phyloP scores from a whole-genome alignment of 2,113 vertebrate genomes.

The Aegotheles bennettii region DNA sequence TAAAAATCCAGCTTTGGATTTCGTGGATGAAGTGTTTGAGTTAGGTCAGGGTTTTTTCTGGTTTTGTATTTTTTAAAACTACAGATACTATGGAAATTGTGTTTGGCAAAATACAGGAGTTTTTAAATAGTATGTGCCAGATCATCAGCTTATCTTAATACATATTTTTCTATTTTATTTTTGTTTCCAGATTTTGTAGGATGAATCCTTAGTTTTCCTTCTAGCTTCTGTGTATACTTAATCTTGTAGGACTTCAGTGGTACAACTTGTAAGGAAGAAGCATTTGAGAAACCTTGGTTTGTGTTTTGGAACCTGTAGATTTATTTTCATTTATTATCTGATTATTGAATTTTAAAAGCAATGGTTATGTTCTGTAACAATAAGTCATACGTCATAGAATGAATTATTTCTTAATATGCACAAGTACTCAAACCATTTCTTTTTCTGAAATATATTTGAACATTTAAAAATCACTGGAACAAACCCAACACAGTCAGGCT shows the following conservation, averaged over 20 bases:
- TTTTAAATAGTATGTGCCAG: not conserved
- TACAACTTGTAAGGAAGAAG: not conserved
- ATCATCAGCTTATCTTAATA: not conserved
- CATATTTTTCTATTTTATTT: not conserved
- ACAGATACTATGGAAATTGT: not conserved
- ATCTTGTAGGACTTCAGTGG: not conserved
- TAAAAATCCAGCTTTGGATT: not conserved
- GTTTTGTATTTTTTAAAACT: not conserved
- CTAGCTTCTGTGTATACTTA: not conserved
- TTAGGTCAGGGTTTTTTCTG: not conserved
- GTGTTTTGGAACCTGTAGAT: not conserved
- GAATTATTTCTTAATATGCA: not conserved
- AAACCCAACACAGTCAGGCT: not conserved
- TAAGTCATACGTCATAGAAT: not conserved
- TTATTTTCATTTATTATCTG: not conserved
- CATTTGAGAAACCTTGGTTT: not conserved
- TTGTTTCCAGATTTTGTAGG: not conserved
- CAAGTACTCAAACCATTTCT: not conserved
- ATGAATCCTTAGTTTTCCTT: not conserved
- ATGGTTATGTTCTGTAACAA: not conserved
- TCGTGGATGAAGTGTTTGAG: not conserved
- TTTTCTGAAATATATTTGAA: not conserved
- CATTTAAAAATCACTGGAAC: not conserved
- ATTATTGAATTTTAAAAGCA: not conserved
- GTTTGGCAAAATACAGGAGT: not conserved